Percentiles rank a stretch among this genome's conserved stretches.
Evolutionary conservation across 2,888 invertebrate genomes (phyloP).

Genomic region (Tholera decimalis): DNA sequence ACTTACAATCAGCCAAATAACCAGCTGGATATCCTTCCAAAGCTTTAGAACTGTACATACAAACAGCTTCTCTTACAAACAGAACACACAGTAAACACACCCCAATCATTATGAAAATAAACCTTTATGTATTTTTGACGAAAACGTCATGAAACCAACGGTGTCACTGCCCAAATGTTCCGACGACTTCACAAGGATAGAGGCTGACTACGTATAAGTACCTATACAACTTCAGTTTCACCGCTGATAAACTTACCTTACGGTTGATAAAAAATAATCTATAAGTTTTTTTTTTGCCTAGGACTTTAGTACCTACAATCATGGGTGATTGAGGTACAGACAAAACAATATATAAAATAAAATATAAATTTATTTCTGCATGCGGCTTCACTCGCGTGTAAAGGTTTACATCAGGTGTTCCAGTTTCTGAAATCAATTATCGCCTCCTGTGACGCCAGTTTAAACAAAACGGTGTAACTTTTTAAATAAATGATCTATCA

Average conservation of each 20-base stretch:
- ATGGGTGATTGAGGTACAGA: background rate
- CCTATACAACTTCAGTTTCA: slow-evolving; percentile 29
- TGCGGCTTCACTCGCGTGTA: no score
- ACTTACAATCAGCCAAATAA: slow-evolving; percentile 82
- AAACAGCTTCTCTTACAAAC: slow-evolving; percentile 54
- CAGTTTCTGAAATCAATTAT: no score
- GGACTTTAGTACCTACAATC: background rate
- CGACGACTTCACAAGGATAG: slow-evolving; percentile 18
- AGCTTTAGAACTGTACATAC: slow-evolving; percentile 74
- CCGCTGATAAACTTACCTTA: slow-evolving; percentile 42
- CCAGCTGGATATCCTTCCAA: slow-evolving; percentile 80
- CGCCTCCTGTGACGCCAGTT: no score
- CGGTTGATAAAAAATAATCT: slow-evolving; percentile 22
- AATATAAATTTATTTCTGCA: no score
- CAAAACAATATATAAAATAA: no score
- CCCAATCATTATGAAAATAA: slow-evolving; percentile 34
- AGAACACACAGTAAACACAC: slow-evolving; percentile 46
- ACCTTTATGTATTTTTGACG: background rate
- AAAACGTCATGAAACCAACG: slow-evolving; percentile 28
- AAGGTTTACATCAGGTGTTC: no score
- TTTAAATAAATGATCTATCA: no score
- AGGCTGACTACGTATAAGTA: slow-evolving; percentile 3
- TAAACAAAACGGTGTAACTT: no score
- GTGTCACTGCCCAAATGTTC: slow-evolving; percentile 26
- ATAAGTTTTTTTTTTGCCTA: background rate